These are phyloP conservation scores for Imbricaverruca yamaguchii DNA, from an alignment of 2,888 invertebrate genomes.

Conservation along the genomic window DNA sequence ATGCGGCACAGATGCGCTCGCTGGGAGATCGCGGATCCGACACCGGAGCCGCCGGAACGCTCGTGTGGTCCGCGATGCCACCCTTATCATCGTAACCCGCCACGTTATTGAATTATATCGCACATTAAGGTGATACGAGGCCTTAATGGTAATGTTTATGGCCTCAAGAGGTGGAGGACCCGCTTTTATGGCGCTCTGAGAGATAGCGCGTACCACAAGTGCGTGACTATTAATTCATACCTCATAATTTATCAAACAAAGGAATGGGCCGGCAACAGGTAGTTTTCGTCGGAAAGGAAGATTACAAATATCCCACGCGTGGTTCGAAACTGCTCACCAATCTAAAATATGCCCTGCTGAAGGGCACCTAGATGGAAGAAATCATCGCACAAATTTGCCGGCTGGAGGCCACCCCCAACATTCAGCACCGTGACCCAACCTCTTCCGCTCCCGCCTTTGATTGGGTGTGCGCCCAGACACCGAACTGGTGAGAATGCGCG, in stretches of 20 bases:
- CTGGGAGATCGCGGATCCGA: too few relatives aligned
- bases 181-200: not conserved
- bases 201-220: not conserved
- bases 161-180: not conserved
- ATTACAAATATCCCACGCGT: not conserved
- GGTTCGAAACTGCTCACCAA: not conserved
- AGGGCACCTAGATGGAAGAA: too few relatives aligned
- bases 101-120: conserved; percentile 10
- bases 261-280: too few relatives aligned
- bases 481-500: too few relatives aligned
- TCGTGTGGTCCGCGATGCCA: not conserved
- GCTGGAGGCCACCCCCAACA: too few relatives aligned
- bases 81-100: not conserved
- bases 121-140: not conserved
- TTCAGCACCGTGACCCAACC: too few relatives aligned
- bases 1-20: too few relatives aligned
- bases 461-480: too few relatives aligned
- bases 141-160: conserved; percentile 1
- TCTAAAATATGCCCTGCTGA: too few relatives aligned
- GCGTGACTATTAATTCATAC: conserved; percentile 21
- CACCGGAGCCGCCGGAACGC: not conserved
- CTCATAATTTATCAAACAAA: not conserved
- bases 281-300: not conserved
- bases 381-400: too few relatives aligned
- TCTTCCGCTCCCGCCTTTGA: too few relatives aligned